These are phyloP conservation scores for Drosophila infuscata DNA, from an alignment of 2,888 invertebrate genomes.

Conservation along the genomic window DNA sequence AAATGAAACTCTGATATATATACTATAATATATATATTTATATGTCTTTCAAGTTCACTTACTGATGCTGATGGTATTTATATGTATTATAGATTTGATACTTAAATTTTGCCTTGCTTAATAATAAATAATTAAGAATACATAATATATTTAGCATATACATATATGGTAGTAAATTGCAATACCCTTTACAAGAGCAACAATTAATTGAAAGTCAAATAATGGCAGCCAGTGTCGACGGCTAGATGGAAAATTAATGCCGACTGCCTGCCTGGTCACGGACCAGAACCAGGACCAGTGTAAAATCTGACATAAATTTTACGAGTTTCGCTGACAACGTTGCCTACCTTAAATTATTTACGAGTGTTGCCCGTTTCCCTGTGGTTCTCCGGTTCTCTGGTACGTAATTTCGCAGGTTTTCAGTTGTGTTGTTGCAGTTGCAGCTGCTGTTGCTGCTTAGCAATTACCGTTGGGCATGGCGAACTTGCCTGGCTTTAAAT, in stretches of 20 bases:
- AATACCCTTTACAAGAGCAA: conserved; percentile 1
- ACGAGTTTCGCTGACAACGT: conserved; percentile 52
- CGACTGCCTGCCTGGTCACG: conserved; percentile 18
- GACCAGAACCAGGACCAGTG: conserved; percentile 1
- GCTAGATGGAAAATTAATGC: conserved; percentile 32
- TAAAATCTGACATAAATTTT: conserved; percentile 54
- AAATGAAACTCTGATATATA: too few species aligned
- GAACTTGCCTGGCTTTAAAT: conserved; percentile 29
- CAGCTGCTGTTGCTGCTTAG: conserved; percentile 7
- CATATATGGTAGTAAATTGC: not conserved
- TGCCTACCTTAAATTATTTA: conserved; percentile 79
- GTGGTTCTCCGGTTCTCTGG: conserved; percentile 32
- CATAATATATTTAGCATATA: not conserved
- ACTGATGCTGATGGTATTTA: not conserved
- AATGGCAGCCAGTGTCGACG: conserved; percentile 11
- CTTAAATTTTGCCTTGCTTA: not conserved
- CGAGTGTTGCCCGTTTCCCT: conserved; percentile 60
- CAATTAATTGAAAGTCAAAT: conserved; percentile 51
- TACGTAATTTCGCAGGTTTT: conserved; percentile 11
- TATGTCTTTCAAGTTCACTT: not conserved
- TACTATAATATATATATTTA: too few species aligned
- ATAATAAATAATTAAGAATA: not conserved
- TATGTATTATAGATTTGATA: too few species aligned
- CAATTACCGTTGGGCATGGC: conserved; percentile 28
- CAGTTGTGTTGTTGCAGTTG: conserved; percentile 16